Percentiles rank a stretch among this genome's conserved stretches.
These are phyloP conservation scores for Amphilophus citrinellus DNA, from an alignment of 2,113 vertebrate genomes.

Conservation along the genomic window DNA sequence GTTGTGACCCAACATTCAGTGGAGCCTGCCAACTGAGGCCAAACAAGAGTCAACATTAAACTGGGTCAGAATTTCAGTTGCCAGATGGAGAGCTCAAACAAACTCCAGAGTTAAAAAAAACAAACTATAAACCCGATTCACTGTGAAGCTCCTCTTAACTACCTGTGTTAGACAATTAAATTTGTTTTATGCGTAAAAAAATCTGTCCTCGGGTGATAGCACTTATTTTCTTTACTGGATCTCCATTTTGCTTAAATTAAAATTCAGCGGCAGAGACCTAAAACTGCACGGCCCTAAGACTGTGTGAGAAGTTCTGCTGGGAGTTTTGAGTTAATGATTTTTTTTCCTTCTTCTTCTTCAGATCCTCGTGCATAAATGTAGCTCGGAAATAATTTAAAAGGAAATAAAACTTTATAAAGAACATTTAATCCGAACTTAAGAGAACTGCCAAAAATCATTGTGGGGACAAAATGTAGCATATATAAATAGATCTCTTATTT, in stretches of 20 bases:
- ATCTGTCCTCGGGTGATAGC: constrained; percentile 9
- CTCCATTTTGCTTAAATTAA: constrained; percentile 52
- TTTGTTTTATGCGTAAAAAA: background rate
- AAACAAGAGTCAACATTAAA: constrained; percentile 30
- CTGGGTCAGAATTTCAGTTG: constrained; percentile 48
- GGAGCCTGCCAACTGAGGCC: constrained; percentile 11
- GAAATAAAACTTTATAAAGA: constrained; percentile 18
- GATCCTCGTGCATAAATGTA: background rate
- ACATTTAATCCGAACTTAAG: constrained; percentile 33
- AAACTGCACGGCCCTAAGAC: background rate
- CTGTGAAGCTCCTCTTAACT: background rate
- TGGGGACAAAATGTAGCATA: background rate
- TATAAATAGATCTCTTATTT: constrained; percentile 29
- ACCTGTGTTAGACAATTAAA: background rate
- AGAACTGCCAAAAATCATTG: background rate
- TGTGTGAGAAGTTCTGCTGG: background rate
- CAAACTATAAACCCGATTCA: background rate
- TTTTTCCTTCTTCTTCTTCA: background rate
- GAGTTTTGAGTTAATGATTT: constrained; percentile 38
- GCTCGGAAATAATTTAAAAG: constrained; percentile 40
- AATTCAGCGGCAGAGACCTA: constrained; percentile 25
- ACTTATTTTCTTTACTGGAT: background rate
- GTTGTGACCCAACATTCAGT: constrained; percentile 4
- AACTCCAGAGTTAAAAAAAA: background rate
- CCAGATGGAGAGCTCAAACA: constrained; percentile 13